Conservation (phyloP, 37 sponge, comb jelly and placozoan species). For the Lycopodina hypogea region DNA sequence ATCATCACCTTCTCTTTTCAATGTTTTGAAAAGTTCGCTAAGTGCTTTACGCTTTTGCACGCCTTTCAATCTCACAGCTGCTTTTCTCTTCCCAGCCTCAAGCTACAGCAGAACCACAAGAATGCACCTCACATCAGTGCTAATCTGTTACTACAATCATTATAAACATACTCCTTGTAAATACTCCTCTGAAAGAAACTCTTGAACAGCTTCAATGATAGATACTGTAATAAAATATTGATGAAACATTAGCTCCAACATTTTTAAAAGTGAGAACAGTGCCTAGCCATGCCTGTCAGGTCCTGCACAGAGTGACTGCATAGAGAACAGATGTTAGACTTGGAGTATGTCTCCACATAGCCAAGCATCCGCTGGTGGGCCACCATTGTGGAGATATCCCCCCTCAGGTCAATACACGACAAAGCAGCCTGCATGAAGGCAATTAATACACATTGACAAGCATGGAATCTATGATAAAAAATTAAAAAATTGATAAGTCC, state of each 20-base stretch:
- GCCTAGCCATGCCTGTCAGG: conserved; percentile 7
- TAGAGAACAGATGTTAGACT: not conserved
- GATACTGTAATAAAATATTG: not conserved
- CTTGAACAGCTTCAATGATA: conserved; percentile 5
- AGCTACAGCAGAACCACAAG: conserved; percentile 18
- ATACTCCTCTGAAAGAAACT: conserved; percentile 21
- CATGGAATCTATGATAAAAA: not conserved
- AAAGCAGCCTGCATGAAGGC: not conserved
- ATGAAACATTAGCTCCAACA: not conserved
- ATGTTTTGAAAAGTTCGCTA: conserved; percentile 47
- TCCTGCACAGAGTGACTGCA: conserved; percentile 5
- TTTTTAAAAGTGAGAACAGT: not conserved
- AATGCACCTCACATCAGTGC: not conserved
- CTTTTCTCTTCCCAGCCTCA: conserved; percentile 35
- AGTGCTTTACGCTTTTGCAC: conserved; percentile 45
- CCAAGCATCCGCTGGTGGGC: conserved; percentile 9
- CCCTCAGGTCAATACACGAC: not conserved
- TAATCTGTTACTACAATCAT: not conserved
- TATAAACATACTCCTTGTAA: conserved; percentile 21
- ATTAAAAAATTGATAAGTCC: not conserved
- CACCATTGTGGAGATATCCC: not conserved
- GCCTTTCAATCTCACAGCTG: conserved; percentile 37
- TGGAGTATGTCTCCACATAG: not conserved
- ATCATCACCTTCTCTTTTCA: conserved; percentile 42
- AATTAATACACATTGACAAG: not conserved